A percentile compares a stretch with the other conserved stretches of the same genome.
These are phyloP conservation scores for Musca vetustissima DNA, from an alignment of 1,140 invertebrate genomes.

Conservation along the genomic window DNA sequence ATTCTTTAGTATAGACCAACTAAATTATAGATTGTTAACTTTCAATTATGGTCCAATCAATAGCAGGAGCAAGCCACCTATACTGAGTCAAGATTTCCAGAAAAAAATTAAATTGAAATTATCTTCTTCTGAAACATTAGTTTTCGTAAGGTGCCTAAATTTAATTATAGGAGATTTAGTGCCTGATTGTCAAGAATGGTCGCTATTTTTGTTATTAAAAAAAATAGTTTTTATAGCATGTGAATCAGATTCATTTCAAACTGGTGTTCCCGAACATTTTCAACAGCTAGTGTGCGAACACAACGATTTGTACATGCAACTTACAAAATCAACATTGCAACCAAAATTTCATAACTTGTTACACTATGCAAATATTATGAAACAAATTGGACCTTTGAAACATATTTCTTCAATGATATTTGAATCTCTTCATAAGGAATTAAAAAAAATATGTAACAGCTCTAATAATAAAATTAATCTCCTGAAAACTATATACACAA, in stretches of 20 bases:
- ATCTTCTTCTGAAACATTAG: conserved; percentile 10
- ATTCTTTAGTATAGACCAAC: background rate
- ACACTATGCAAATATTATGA: conserved; percentile 7
- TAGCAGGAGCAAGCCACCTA: background rate
- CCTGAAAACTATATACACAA: background rate
- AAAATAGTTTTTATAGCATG: conserved; percentile 15
- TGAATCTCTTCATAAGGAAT: conserved; percentile 6
- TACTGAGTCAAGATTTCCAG: background rate
- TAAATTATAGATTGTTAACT: conserved; percentile 11
- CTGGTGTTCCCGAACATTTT: background rate
- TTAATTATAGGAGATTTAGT: conserved; percentile 19
- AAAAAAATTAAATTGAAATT: conserved; percentile 2
- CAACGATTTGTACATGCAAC: conserved; percentile 8
- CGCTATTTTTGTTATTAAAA: background rate
- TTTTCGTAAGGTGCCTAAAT: background rate
- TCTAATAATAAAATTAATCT: conserved; percentile 10
- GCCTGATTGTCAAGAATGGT: background rate
- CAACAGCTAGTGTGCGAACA: background rate
- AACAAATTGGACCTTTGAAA: background rate
- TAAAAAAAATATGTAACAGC: conserved; percentile 4
- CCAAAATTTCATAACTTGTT: conserved; percentile 23
- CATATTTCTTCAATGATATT: conserved; percentile 3
- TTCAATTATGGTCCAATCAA: conserved; percentile 14
- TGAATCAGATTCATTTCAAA: background rate
- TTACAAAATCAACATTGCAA: conserved; percentile 2